Percentiles rank a stretch among this genome's conserved stretches.
Evolutionary conservation across 2,797 vertebrate species (phyloP).

Genomic region (Pogonophryne albipinna): DNA sequence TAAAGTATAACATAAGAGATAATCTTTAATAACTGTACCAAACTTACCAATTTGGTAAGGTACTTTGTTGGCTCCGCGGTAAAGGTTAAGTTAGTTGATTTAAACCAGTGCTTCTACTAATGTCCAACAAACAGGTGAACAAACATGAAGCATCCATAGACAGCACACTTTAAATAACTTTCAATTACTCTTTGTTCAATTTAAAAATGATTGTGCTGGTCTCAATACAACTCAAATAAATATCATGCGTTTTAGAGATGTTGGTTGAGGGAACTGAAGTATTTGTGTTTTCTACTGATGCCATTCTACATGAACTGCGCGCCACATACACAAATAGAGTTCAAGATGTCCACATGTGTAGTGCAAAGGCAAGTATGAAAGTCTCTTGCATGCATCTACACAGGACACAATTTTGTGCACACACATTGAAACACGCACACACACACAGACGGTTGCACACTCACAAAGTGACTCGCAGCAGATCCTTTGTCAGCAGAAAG

Average conservation of each 20-base stretch:
- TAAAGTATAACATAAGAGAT: too few species aligned
- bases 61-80: too few species aligned
- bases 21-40: too few species aligned
- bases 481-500: slow-evolving; percentile 75
- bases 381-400: slow-evolving; percentile 32
- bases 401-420: slow-evolving; percentile 5
- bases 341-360: slow-evolving; percentile 8
- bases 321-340: neutral
- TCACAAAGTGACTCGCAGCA: slow-evolving; percentile 33
- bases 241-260: neutral
- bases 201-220: neutral
- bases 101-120: neutral
- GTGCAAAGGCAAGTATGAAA: slow-evolving; percentile 22
- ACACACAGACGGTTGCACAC: slow-evolving; percentile 10
- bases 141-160: neutral
- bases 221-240: neutral
- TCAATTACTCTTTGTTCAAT: neutral
- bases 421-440: slow-evolving; percentile 6
- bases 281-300: slow-evolving; percentile 2
- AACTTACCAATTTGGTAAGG: too few species aligned
- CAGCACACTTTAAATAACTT: neutral
- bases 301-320: neutral
- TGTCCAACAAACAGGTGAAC: neutral
- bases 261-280: neutral
- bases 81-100: neutral